Percentiles rank a stretch among this genome's conserved stretches.
These are phyloP conservation scores for Pristionchus exspectatus DNA, from an alignment of 2,888 invertebrate species.

Conservation along the genomic window DNA sequence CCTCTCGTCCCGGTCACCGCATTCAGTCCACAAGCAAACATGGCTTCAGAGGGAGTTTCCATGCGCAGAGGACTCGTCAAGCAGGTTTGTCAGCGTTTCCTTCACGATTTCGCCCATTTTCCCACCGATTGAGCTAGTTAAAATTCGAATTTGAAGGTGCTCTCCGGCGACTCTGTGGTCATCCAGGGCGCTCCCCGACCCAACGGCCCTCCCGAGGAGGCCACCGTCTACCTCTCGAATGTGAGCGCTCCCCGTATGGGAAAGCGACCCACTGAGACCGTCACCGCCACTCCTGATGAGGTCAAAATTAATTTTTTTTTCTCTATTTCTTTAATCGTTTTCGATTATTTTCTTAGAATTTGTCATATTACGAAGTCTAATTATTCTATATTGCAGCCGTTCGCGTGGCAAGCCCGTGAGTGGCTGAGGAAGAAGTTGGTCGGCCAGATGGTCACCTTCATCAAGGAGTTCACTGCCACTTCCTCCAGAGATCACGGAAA, in stretches of 20 bases:
- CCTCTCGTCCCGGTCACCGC: constrained; percentile 33
- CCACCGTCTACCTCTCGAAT: constrained; percentile 91
- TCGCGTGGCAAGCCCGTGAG: constrained; percentile 97
- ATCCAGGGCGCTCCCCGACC: constrained; percentile 88
- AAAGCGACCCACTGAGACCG: constrained; percentile 84
- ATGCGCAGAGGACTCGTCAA: constrained; percentile 68
- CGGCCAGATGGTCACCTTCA: constrained; percentile 87
- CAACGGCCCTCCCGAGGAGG: constrained; percentile 88
- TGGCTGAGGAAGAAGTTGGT: constrained; percentile 93
- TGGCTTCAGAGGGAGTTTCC: constrained; percentile 54
- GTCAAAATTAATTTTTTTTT: constrained; percentile 52
- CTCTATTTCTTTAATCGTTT: not conserved
- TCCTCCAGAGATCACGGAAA: constrained; percentile 91
- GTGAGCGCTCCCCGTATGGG: constrained; percentile 94
- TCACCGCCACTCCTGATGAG: constrained; percentile 74
- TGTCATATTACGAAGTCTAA: not conserved
- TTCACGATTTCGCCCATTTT: not conserved
- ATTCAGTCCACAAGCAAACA: constrained; percentile 45
- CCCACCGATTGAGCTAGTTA: not conserved
- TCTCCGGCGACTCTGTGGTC: constrained; percentile 95
- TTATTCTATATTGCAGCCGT: constrained; percentile 84
- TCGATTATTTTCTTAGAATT: not conserved
- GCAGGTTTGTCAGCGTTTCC: constrained; percentile 56
- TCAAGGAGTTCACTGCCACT: constrained; percentile 87
- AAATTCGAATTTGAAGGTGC: constrained; percentile 84